These are phyloP conservation scores for Grantiella picta DNA, from an alignment of 2,113 vertebrate genomes.

Conservation along the genomic window DNA sequence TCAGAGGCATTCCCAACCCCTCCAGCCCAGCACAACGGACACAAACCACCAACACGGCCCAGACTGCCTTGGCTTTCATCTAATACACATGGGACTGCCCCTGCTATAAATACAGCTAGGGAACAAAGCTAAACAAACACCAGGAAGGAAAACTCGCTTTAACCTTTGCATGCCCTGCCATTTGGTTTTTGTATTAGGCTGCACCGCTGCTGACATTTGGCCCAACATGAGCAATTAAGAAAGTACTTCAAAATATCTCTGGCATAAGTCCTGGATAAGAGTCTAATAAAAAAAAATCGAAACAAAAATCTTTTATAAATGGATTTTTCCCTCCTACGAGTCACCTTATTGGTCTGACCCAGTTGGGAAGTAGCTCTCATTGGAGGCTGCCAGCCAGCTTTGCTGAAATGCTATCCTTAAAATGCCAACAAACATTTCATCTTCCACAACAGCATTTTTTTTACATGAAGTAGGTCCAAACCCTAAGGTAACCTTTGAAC, in stretches of 20 bases:
- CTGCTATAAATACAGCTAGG: background rate
- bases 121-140: slow-evolving; percentile 30
- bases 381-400: background rate
- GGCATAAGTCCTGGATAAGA: background rate
- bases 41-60: background rate
- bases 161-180: background rate
- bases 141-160: slow-evolving; percentile 3
- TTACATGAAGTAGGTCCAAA: background rate
- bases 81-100: background rate
- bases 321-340: background rate
- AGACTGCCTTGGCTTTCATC: background rate
- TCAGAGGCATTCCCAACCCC: background rate
- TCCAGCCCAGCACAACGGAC: background rate
- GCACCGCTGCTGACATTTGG: background rate
- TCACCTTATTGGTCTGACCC: background rate
- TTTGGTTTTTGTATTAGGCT: background rate
- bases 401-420: background rate
- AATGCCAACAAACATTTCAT: background rate
- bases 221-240: background rate
- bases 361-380: background rate
- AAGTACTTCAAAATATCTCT: background rate
- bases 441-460: background rate
- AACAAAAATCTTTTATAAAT: background rate
- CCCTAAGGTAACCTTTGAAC: background rate
- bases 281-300: background rate